Base-by-base conservation (phyloP, 2,797 vertebrate genomes). In the Champsocephalus gunnari region DNA sequence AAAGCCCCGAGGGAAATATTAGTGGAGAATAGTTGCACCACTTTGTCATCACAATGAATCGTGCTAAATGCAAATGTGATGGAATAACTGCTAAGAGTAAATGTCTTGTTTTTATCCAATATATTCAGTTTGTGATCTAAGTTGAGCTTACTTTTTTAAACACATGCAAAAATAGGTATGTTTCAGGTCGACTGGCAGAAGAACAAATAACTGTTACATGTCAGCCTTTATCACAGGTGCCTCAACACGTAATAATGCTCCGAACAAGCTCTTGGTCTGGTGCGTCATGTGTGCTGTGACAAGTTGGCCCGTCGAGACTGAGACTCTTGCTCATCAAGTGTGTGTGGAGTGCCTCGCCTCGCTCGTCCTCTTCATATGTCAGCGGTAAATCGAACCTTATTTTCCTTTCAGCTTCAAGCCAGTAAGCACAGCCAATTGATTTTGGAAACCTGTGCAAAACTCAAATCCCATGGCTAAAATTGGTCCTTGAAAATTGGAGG, bases 351-450 rank as follows among this genome's bases (percentile, higher is more conserved):
- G 78, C 66, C 55, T 60, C 14, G 11, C 59, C 69, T 72, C 86
- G 68, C 75, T 56, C 54, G 62, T 79, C 78, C 75, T 60, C 66
- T 77, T 83, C 86, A 84, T 86, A 80, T 88, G 85, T 88, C 73
- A 54, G 75, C 88, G 71, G 85, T 91, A 88, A 91, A 89, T 89
- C 88, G 60, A 91, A 87, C 85, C 81, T 89, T 24, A 67, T 84
- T 88, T 86, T 85, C 86, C 90, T 82, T 81, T 80, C 65, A 76
- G 77, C 76, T 66, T 32, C 12, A 89, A 85, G 73, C 73, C 61
- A 43, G 80, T 83, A 73, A 81, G 84, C 84, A 79, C 82, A 87
- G 90, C 90, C 89, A 93, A 92, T 90, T 87, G 85, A 88, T 91
- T 90, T 86, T 92, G 84, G 90, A 89, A 73, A 85, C 79, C 75